These are phyloP conservation scores for Eolophus roseicapilla DNA, from an alignment of 2,113 vertebrate species.

Conservation along the genomic window DNA sequence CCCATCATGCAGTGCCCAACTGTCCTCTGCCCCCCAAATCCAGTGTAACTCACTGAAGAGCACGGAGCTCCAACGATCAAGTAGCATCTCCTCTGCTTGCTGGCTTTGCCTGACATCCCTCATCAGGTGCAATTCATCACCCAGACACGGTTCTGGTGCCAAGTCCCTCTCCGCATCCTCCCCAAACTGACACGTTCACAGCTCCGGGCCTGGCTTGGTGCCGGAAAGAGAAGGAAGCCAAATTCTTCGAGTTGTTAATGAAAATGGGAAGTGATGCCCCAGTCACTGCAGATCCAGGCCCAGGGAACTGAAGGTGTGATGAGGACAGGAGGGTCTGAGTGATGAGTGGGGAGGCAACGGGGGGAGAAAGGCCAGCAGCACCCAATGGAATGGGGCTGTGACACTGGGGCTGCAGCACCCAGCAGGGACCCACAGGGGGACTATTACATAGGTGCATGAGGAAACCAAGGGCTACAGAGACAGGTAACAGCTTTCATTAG, in stretches of 20 bases:
- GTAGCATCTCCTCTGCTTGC: background rate
- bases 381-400: background rate
- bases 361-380: background rate
- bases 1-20: background rate
- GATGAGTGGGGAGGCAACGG: fast-evolving
- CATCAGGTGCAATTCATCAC: background rate
- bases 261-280: background rate
- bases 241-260: background rate
- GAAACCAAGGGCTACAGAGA: background rate
- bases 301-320: background rate
- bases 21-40: background rate
- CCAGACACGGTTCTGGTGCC: background rate
- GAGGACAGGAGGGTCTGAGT: background rate
- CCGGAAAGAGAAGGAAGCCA: background rate
- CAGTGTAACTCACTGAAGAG: background rate
- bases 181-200: background rate
- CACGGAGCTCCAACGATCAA: background rate
- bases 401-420: background rate
- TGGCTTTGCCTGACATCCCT: background rate
- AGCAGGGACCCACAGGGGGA: background rate
- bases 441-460: fast-evolving
- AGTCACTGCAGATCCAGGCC: background rate
- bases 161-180: background rate
- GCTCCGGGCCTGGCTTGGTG: background rate
- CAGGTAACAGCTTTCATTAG: background rate